Evolutionary conservation across 1,140 invertebrate species (phyloP).

Genomic region (Diplogasteroides magnus): DNA sequence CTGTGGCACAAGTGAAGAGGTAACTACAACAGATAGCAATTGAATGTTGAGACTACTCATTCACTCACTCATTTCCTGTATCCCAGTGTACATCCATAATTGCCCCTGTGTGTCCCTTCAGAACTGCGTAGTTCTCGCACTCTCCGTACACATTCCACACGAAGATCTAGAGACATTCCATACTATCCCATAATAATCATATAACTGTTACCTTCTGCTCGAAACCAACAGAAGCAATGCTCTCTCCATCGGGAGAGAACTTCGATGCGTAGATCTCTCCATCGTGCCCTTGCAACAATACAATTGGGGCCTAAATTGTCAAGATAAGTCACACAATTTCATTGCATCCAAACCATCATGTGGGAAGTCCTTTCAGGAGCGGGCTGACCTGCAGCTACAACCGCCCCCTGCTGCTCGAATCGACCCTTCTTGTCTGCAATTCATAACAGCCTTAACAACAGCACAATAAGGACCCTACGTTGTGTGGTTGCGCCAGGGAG

Average conservation of each 20-base stretch:
- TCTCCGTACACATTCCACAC: constrained; percentile 97
- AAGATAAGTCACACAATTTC: neutral
- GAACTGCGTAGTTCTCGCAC: constrained; percentile 88
- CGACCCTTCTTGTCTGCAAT: constrained; percentile 7
- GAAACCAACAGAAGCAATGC: constrained; percentile 88
- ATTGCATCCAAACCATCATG: constrained; percentile 56
- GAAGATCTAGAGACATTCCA: constrained; percentile 50
- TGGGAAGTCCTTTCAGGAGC: constrained; percentile 76
- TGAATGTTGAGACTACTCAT: constrained; percentile 12
- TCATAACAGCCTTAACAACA: neutral
- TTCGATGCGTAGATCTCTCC: constrained; percentile 87
- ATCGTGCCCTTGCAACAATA: constrained; percentile 91
- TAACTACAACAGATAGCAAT: constrained; percentile 58
- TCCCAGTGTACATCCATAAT: constrained; percentile 91
- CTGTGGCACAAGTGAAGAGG: constrained; percentile 85
- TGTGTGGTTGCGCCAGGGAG: neutral
- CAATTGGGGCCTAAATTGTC: constrained; percentile 74
- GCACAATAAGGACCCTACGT: neutral
- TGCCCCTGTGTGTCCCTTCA: constrained; percentile 88
- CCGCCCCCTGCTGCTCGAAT: constrained; percentile 64
- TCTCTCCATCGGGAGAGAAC: constrained; percentile 91
- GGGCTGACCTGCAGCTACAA: constrained; percentile 66
- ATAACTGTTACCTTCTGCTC: constrained; percentile 85
- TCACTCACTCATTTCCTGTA: constrained; percentile 63
- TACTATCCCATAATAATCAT: neutral